Conservation (phyloP, 2,888 invertebrate genomes). For the Drosophila silvestris region DNA sequence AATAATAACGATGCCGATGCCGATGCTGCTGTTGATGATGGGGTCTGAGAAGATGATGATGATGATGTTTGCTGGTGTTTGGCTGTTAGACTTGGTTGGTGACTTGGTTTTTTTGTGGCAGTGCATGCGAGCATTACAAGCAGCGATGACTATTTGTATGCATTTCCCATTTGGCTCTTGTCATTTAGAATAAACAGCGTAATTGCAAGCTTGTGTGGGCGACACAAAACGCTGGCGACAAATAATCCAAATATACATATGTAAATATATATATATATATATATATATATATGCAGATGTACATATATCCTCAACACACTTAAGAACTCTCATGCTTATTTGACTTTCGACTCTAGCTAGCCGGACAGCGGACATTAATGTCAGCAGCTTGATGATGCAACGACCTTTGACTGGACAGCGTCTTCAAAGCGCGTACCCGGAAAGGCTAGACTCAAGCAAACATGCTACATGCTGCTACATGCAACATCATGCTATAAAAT, state of each 20-base stretch:
- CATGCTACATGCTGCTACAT: conserved; percentile 50
- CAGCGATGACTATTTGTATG: conserved; percentile 41
- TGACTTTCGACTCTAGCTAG: conserved; percentile 5
- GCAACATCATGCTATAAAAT: conserved; percentile 50
- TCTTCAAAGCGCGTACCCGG: conserved; percentile 64
- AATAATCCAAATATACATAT: conserved; percentile 64
- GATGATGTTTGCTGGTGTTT: background rate
- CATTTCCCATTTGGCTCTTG: conserved; percentile 75
- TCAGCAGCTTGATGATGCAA: conserved; percentile 74
- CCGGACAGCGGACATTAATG: conserved; percentile 62
- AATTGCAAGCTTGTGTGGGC: conserved; percentile 81
- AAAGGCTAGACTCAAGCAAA: conserved; percentile 41
- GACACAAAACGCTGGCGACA: conserved; percentile 74
- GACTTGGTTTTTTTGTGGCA: conserved; percentile 49
- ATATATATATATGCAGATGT: background rate
- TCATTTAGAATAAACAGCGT: conserved; percentile 80
- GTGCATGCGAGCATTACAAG: conserved; percentile 29
- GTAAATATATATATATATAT: conserved; percentile 6
- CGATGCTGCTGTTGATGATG: no score
- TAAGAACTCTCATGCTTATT: conserved; percentile 9
- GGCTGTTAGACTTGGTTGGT: conserved; percentile 34
- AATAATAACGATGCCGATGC: conserved; percentile 39
- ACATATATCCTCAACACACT: conserved; percentile 3
- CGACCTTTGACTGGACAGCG: conserved; percentile 71
- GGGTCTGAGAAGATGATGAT: background rate